Percentiles rank a stretch among this genome's conserved stretches.
Evolutionary conservation across 2,888 invertebrate genomes (phyloP).

Genomic region (Plebejus argus): DNA sequence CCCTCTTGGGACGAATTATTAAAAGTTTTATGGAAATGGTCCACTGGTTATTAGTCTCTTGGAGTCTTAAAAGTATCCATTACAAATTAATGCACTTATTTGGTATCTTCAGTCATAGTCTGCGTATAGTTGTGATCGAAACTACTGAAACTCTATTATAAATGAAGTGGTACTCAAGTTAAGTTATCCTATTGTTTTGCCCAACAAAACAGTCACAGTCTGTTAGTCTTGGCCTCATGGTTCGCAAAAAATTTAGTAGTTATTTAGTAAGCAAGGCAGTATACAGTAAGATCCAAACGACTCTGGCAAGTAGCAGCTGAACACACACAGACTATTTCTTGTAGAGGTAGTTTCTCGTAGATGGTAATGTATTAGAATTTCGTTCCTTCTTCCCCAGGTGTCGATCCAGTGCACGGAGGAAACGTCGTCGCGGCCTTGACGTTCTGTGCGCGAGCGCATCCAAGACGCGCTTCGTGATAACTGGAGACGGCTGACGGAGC

Average conservation of each 20-base stretch:
- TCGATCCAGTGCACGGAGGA: conserved; percentile 59
- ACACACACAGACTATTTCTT: too few species aligned
- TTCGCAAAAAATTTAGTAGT: background rate
- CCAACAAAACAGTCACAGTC: background rate
- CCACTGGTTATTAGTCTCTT: conserved; percentile 7
- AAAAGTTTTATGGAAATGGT: background rate
- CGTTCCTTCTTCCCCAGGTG: conserved; percentile 48
- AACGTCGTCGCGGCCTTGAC: conserved; percentile 67
- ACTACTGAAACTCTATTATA: too few species aligned
- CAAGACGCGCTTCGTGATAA: conserved; percentile 62
- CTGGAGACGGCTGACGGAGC: conserved; percentile 66
- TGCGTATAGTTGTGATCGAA: too few species aligned
- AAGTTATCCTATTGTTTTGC: background rate
- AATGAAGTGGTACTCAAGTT: background rate
- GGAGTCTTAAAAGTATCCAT: background rate
- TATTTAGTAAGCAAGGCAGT: too few species aligned
- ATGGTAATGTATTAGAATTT: background rate
- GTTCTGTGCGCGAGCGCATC: conserved; percentile 64
- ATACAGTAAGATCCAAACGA: too few species aligned
- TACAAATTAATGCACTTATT: conserved; percentile 3
- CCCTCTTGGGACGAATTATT: conserved; percentile 13
- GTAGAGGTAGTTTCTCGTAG: too few species aligned
- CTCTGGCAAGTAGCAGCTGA: background rate
- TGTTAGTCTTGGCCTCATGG: background rate
- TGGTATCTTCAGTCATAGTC: background rate